Evolutionary conservation across 2,113 vertebrate genomes (phyloP), one percentile per base, ranked within the genome.

Genomic region (Guaruba guarouba): DNA sequence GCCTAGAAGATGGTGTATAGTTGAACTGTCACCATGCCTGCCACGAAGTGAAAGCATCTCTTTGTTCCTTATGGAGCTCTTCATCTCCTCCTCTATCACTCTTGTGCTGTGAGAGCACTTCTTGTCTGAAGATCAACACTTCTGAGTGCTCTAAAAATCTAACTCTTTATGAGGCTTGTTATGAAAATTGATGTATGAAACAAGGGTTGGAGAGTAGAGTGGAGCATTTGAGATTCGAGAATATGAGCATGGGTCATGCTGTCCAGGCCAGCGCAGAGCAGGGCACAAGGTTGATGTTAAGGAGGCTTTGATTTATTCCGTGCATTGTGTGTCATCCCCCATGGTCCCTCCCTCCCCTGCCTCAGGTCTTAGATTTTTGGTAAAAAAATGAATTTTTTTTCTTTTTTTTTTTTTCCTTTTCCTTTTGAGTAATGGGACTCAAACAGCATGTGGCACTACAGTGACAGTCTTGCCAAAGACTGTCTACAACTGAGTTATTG

Each of bases 101-200:
- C 62, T 49, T 71, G 70, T 57, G 83, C 86, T 70, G 5, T 86
- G 88, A 94, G 96, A 93, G 89, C 86, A 76, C 94, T 95, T 95
- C 89, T 95, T 90, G 83, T 55, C 77, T 97, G 93, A 95, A 94
- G 91, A 96, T 92, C 91, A 94, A 70, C 84, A 27, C 82, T 95
- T 84, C 20, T 55, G 66, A 89, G 93, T 48, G 28, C 94, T 95
- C 69, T 87, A 79, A 95, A 93, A 92, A 95, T 87, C 69, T 28
- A 49, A 66, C 59, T 96, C 88, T 88, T 95, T 87, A 92, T 84
- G 94, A 93, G 74, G 77, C 94, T 95, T 92, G 74, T 95, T 97
- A 95, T 82, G 94, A 87, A 95, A 95, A 96, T 97, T 92, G 83
- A 57, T 93, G 66, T 20, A 41, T 76, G 77, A 95, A 92, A 87